Conservation (phyloP, 2,113 vertebrate species). For the Daboia siamensis region DNA sequence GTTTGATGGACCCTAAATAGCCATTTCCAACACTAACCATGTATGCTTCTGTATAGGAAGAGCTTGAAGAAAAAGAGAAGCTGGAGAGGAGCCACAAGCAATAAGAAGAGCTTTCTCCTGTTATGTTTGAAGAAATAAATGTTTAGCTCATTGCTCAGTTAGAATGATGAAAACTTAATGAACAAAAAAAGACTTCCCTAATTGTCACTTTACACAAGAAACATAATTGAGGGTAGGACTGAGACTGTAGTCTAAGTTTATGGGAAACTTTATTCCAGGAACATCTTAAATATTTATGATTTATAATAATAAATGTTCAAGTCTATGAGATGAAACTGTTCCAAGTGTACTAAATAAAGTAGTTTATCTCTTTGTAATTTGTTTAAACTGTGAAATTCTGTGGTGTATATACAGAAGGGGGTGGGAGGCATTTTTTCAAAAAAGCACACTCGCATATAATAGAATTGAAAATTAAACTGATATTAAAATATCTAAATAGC, state of each 20-base stretch:
- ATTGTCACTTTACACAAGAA: not conserved
- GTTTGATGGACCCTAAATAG: not conserved
- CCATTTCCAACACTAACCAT: not conserved
- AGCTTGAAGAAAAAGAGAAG: not conserved
- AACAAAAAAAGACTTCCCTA: not conserved
- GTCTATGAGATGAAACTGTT: not conserved
- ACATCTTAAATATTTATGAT: not conserved
- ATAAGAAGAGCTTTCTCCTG: not conserved
- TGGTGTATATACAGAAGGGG: not conserved
- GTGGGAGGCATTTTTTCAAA: not conserved
- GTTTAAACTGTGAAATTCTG: not conserved
- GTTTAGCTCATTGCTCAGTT: not conserved
- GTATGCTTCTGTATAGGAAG: not conserved
- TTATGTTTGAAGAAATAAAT: not conserved
- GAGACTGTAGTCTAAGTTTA: not conserved
- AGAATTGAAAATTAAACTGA: not conserved
- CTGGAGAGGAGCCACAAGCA: not conserved
- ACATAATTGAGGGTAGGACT: not conserved
- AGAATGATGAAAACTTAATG: not conserved
- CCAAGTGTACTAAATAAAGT: not conserved
- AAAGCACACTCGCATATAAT: not conserved
- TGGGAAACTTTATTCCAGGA: not conserved
- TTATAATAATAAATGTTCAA: not conserved
- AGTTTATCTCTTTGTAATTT: not conserved
- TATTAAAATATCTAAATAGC: not conserved